Conservation (phyloP, 2,888 invertebrate species). For the Agrilus mali region DNA sequence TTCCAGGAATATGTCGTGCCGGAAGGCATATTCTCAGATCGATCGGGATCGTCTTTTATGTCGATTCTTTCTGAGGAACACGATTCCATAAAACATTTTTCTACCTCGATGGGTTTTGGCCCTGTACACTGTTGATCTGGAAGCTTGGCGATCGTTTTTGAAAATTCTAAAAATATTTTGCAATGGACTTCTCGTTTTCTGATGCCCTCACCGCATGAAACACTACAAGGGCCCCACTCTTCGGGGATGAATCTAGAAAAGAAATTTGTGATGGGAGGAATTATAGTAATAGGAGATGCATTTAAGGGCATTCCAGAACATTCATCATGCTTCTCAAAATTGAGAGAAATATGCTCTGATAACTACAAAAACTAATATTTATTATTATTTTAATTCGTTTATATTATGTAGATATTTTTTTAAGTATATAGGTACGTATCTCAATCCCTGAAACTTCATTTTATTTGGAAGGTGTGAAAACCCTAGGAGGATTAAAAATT, state of each 20-base stretch:
- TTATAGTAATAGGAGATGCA: not conserved
- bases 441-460: too few relatives aligned
- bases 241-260: conserved; percentile 75
- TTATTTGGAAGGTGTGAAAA: too few relatives aligned
- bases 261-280: not conserved
- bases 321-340: conserved; percentile 8
- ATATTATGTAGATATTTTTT: too few relatives aligned
- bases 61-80: conserved; percentile 44
- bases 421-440: too few relatives aligned
- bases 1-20: conserved; percentile 82
- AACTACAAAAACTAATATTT: too few relatives aligned
- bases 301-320: not conserved
- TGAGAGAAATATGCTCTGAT: conserved; percentile 2
- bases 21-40: conserved; percentile 43
- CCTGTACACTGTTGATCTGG: conserved; percentile 83
- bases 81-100: conserved; percentile 67
- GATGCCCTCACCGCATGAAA: conserved; percentile 67
- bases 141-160: conserved; percentile 73
- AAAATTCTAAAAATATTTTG: conserved; percentile 87
- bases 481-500: too few relatives aligned
- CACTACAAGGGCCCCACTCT: conserved; percentile 84
- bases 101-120: conserved; percentile 67
- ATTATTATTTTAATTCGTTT: too few relatives aligned
- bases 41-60: conserved; percentile 39
- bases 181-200: conserved; percentile 83